A percentile compares a stretch with the other conserved stretches of the same genome.
Evolutionary conservation across 2,113 vertebrate species (phyloP).

Genomic region (Rhinichthys klamathensis): DNA sequence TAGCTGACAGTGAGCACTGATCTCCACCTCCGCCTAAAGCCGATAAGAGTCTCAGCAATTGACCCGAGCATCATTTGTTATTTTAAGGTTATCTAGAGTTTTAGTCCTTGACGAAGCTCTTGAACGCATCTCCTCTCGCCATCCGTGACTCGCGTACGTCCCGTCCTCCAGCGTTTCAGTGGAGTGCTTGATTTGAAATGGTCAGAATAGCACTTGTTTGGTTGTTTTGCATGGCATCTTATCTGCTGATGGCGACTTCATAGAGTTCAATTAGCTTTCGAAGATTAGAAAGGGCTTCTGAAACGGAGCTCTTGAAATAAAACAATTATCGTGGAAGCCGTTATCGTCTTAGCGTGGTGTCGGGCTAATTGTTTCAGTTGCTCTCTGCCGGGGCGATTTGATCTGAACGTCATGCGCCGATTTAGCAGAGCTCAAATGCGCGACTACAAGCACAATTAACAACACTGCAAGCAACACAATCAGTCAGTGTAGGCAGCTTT

Average conservation of each 20-base stretch:
- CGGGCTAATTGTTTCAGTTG: conserved; percentile 42
- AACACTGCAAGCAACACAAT: conserved; percentile 47
- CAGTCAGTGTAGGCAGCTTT: conserved; percentile 56
- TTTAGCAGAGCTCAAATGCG: conserved; percentile 30
- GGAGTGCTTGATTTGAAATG: background rate
- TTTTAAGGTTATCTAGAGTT: conserved; percentile 55
- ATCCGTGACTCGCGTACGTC: background rate
- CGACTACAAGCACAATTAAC: conserved; percentile 58
- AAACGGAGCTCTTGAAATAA: conserved; percentile 30
- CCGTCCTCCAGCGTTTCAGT: background rate
- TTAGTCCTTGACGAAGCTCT: conserved; percentile 20
- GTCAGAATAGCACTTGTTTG: conserved; percentile 14
- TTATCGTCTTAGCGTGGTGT: background rate
- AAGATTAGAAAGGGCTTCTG: background rate
- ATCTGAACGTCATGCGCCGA: conserved; percentile 16
- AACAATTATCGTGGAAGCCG: background rate
- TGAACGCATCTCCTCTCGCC: background rate
- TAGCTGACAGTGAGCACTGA: conserved; percentile 69
- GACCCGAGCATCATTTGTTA: conserved; percentile 53
- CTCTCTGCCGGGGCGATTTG: conserved; percentile 8
- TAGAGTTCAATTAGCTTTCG: conserved; percentile 22
- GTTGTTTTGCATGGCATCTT: conserved; percentile 14
- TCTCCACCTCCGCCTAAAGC: conserved; percentile 45
- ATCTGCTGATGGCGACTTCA: conserved; percentile 1
- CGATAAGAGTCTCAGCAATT: conserved; percentile 50